A percentile compares a stretch with the other conserved stretches of the same genome.
These are phyloP conservation scores for Uloborus diversus DNA, from an alignment of 1,140 invertebrate genomes.

Conservation along the genomic window DNA sequence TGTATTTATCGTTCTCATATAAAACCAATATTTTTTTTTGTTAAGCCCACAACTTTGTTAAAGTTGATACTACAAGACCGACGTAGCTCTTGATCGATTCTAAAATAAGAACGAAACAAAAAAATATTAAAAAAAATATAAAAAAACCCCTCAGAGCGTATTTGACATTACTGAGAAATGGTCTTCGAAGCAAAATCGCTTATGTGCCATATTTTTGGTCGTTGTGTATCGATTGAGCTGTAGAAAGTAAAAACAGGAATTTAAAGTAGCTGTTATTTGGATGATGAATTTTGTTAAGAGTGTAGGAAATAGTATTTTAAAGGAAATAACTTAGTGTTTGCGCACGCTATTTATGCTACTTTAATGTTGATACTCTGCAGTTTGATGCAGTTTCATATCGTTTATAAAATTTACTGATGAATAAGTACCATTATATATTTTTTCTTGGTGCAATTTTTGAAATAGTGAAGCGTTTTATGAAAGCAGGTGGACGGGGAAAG, in stretches of 20 bases:
- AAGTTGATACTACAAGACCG: neutral
- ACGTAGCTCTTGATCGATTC: no score
- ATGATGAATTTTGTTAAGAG: neutral
- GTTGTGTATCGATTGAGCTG: neutral
- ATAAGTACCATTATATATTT: no score
- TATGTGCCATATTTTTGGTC: neutral
- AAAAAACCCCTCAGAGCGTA: neutral
- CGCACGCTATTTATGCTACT: no score
- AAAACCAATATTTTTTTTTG: slow-evolving; percentile 51
- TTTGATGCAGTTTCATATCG: no score
- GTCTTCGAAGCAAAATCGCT: neutral
- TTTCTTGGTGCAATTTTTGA: no score
- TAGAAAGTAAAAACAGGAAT: neutral
- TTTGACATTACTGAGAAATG: neutral
- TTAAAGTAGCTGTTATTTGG: neutral
- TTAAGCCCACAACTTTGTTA: slow-evolving; percentile 45
- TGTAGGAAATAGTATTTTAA: neutral
- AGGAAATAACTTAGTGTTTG: no score
- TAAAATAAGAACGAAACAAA: no score
- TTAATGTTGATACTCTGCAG: no score
- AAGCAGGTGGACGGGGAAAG: no score
- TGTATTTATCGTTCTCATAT: slow-evolving; percentile 48
- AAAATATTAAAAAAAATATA: neutral
- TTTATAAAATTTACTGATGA: no score
- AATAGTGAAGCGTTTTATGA: no score